Evolutionary conservation across 2,113 vertebrate species (phyloP).

Genomic region (Notothenia rossii): DNA sequence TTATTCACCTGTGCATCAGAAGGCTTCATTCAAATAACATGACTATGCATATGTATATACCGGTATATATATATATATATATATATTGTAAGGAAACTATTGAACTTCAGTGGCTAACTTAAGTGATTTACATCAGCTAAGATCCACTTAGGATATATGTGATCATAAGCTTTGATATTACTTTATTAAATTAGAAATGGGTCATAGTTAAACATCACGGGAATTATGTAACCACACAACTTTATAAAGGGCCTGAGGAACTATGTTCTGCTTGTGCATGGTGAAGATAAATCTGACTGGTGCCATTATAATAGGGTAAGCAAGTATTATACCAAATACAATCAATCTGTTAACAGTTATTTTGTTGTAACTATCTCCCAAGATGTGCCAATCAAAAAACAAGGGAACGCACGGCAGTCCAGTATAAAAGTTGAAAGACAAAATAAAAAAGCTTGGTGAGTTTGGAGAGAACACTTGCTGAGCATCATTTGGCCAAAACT

Average conservation of each 20-base stretch:
- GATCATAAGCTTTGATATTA: constrained; percentile 52
- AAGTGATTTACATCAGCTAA: constrained; percentile 18
- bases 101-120: background rate
- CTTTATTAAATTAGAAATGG: constrained; percentile 43
- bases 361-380: constrained; percentile 34
- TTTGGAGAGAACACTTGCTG: constrained; percentile 31
- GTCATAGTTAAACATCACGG: constrained; percentile 32
- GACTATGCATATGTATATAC: background rate
- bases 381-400: constrained; percentile 52
- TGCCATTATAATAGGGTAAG: constrained; percentile 10
- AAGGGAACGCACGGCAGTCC: constrained; percentile 32
- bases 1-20: background rate
- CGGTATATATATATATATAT: too few species aligned
- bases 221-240: background rate
- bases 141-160: constrained; percentile 13
- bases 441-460: constrained; percentile 30
- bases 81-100: constrained; percentile 6
- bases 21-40: constrained; percentile 1
- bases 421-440: constrained; percentile 31
- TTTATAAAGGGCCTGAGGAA: constrained; percentile 26
- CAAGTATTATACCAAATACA: constrained; percentile 30
- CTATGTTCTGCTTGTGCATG: constrained; percentile 21
- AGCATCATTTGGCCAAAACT: background rate
- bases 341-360: constrained; percentile 33
- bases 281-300: constrained; percentile 20